Percentiles rank a stretch among this genome's conserved stretches.
These are phyloP conservation scores for human (Homo sapiens) DNA, from an alignment of 2,113 vertebrate species.

Conservation along the genomic window GRCh38 chrX:111398501-111399000, in stretches of 20 bases:
- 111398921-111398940: too few relatives aligned
- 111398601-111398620: background rate
- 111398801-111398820: background rate
- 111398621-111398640: background rate
- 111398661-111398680: background rate
- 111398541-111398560: background rate
- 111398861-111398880: too few relatives aligned
- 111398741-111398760: constrained; percentile 1
- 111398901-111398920: too few relatives aligned
- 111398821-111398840: background rate
- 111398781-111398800: constrained; percentile 7
- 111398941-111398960: too few relatives aligned
- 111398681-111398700: background rate
- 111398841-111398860: too few relatives aligned
- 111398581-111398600: background rate
- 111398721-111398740: background rate
- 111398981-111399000: too few relatives aligned
- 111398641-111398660: background rate
- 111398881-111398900: too few relatives aligned
- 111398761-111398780: background rate
- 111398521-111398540: background rate
- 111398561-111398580: background rate
- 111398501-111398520: background rate
- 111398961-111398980: too few relatives aligned
- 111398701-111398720: background rate